A percentile compares a stretch with the other conserved stretches of the same genome.
These are phyloP conservation scores for Schizaphis graminum DNA, from an alignment of 2,888 invertebrate species.

Conservation along the genomic window DNA sequence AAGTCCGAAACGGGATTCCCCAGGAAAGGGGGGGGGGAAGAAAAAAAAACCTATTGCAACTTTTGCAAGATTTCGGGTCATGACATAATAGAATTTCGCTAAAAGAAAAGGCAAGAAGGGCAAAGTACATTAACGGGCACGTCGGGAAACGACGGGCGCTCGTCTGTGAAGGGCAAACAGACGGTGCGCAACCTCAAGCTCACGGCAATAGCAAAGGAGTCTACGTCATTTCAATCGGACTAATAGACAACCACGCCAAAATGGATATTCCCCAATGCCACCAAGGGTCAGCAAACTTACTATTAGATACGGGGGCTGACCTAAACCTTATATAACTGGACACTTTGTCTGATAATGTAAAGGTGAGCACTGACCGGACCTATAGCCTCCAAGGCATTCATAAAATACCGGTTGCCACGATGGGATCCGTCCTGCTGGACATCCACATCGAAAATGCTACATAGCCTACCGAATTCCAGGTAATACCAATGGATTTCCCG, in stretches of 20 bases:
- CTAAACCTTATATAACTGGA: background rate
- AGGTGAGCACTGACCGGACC: background rate
- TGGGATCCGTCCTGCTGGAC: constrained; percentile 23
- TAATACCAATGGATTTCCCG: background rate
- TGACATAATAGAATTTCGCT: too few species aligned
- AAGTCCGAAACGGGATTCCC: too few species aligned
- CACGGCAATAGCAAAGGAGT: background rate
- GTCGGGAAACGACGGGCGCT: constrained; percentile 15
- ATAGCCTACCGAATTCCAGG: constrained; percentile 2
- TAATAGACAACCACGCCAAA: background rate
- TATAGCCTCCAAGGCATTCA: background rate
- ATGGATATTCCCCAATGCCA: background rate
- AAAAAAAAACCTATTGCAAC: too few species aligned
- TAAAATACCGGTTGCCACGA: background rate
- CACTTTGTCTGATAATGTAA: background rate
- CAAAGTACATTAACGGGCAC: background rate
- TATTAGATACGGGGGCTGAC: constrained; percentile 9
- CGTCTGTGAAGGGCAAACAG: constrained; percentile 6
- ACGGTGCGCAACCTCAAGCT: constrained; percentile 26
- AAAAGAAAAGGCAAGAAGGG: too few species aligned
- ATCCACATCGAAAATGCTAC: background rate
- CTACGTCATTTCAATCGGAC: background rate
- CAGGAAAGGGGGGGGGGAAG: too few species aligned
- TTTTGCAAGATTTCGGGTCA: too few species aligned
- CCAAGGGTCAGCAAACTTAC: background rate